Evolutionary conservation across 2,888 invertebrate species (phyloP).

Genomic region (Epistrophe grossulariae): DNA sequence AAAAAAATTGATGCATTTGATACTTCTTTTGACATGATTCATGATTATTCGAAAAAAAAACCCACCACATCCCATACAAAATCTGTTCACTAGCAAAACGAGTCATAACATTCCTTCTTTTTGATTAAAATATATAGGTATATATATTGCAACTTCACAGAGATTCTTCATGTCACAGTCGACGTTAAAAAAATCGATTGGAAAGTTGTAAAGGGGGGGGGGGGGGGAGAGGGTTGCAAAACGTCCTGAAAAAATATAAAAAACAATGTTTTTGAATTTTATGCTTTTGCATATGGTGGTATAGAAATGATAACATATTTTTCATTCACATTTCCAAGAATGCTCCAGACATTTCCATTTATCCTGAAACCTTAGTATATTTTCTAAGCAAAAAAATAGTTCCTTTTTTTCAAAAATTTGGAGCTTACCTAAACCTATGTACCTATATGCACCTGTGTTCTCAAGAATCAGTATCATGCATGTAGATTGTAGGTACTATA

Average conservation of each 20-base stretch:
- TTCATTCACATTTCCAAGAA: neutral
- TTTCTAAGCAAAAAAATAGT: slow-evolving; percentile 6
- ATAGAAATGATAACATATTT: too few relatives aligned
- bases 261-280: neutral
- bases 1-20: neutral
- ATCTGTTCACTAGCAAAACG: neutral
- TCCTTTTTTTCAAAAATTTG: neutral
- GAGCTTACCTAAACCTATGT: too few relatives aligned
- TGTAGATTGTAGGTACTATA: too few relatives aligned
- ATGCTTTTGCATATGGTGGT: neutral
- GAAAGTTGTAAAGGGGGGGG: neutral
- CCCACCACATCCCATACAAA: neutral
- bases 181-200: neutral
- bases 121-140: too few relatives aligned
- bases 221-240: too few relatives aligned
- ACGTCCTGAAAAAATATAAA: neutral
- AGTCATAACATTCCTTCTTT: neutral
- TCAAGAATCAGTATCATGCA: neutral
- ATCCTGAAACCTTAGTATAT: slow-evolving; percentile 17
- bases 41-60: neutral
- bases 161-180: neutral
- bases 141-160: neutral
- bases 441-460: neutral
- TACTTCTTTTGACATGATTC: neutral
- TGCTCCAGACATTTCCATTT: neutral